Conservation (phyloP, 2,888 invertebrate genomes). For the Agapostemon virescens region DNA sequence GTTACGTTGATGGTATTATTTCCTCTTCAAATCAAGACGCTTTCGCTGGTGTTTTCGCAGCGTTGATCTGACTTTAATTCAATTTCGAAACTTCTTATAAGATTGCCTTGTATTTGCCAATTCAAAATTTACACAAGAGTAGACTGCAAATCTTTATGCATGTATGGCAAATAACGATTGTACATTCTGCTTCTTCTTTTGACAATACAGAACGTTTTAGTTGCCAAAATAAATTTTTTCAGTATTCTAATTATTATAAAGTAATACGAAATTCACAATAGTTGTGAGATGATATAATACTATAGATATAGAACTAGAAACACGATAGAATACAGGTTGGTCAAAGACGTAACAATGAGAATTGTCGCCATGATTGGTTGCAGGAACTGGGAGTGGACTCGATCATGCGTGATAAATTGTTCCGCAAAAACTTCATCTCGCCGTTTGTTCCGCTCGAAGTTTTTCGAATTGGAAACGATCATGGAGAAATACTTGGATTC, state of each 20-base stretch:
- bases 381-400: not conserved
- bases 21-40: constrained; percentile 49
- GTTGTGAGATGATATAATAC: not conserved
- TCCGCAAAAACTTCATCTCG: not conserved
- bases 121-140: too few relatives aligned
- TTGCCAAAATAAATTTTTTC: too few relatives aligned
- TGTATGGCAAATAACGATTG: too few relatives aligned
- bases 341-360: not conserved
- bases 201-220: too few relatives aligned
- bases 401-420: constrained; percentile 2
- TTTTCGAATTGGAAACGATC: not conserved
- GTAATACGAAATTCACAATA: not conserved
- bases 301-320: not conserved
- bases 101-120: too few relatives aligned
- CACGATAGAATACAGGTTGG: not conserved
- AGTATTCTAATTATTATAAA: not conserved
- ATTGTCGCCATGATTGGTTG: not conserved
- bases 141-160: too few relatives aligned
- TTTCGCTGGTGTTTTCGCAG: constrained; percentile 14
- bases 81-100: not conserved
- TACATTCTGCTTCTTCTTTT: too few relatives aligned
- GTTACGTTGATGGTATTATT: constrained; percentile 49
- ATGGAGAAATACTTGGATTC: not conserved
- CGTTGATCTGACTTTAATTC: not conserved
- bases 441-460: not conserved